Evolutionary conservation across 2,113 vertebrate species (phyloP).

Genomic region (Prunella fulvescens): DNA sequence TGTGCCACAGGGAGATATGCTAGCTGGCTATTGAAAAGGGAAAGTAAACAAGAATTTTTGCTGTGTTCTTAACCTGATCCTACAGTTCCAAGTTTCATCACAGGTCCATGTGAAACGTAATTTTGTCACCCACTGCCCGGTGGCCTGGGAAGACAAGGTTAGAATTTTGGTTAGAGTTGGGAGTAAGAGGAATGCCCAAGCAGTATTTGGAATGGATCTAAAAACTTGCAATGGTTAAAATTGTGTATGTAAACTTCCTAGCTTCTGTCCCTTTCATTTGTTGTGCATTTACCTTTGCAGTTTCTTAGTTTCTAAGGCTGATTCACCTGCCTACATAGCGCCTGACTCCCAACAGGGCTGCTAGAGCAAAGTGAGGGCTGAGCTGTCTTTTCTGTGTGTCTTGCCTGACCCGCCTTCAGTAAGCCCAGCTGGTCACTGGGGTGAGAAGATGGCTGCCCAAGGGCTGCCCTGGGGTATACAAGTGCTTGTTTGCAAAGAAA

Average conservation of each 20-base stretch:
- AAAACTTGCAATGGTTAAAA: neutral
- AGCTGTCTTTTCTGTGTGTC: neutral
- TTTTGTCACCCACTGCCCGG: accelerated
- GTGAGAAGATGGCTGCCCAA: neutral
- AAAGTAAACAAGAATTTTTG: neutral
- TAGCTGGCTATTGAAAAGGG: neutral
- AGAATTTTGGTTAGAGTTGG: neutral
- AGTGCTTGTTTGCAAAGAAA: neutral
- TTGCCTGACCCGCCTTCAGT: neutral
- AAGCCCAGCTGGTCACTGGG: neutral
- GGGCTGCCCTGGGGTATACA: neutral
- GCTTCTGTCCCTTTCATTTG: neutral
- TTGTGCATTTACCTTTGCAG: neutral
- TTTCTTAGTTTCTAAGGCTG: neutral
- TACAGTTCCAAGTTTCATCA: neutral
- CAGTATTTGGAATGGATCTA: neutral
- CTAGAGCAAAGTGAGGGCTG: neutral
- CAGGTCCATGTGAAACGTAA: neutral
- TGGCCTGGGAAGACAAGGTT: neutral
- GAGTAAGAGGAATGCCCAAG: neutral
- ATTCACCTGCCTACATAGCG: neutral
- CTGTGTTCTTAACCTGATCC: neutral
- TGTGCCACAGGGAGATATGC: neutral
- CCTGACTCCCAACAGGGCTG: neutral
- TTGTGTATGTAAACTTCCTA: neutral